A percentile compares a stretch with the other conserved stretches of the same genome.
Conservation (phyloP, 2,113 vertebrate genomes). For the Corythaixoides concolor region DNA sequence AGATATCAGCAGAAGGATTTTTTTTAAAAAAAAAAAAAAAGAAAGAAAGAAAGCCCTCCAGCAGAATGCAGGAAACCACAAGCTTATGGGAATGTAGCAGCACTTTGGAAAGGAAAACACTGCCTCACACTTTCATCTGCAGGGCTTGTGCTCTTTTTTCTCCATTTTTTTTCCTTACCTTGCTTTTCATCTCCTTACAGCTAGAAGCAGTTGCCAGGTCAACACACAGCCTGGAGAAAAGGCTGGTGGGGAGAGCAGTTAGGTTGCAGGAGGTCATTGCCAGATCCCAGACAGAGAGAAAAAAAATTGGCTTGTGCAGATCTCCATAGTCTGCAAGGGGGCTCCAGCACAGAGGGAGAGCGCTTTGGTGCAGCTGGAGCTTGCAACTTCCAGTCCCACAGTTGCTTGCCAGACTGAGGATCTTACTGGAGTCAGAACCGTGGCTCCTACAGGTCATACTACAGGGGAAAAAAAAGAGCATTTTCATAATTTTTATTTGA, state of each 20-base stretch:
- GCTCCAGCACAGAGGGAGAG: not conserved
- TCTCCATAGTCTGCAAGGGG: not conserved
- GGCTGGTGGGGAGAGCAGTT: conserved; percentile 7
- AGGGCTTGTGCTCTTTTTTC: not conserved
- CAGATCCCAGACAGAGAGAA: not conserved
- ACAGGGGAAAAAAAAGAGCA: fast-evolving
- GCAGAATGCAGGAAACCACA: conserved; percentile 78
- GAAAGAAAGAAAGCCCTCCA: too few species aligned
- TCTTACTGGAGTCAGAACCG: not conserved
- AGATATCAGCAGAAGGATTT: conserved; percentile 79
- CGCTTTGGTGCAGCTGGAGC: not conserved
- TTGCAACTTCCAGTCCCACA: not conserved
- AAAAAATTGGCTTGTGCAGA: not conserved
- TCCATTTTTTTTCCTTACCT: conserved; percentile 20
- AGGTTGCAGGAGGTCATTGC: conserved; percentile 1
- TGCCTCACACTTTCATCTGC: conserved; percentile 73
- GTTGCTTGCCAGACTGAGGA: not conserved
- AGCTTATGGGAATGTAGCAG: conserved; percentile 73
- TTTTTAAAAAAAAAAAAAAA: not conserved
- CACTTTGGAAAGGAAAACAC: conserved; percentile 78
- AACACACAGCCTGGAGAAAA: conserved; percentile 14
- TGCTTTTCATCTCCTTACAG: conserved; percentile 60
- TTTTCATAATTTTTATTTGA: not conserved
- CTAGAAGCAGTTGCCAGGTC: conserved; percentile 47
- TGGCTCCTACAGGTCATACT: not conserved